phyloP scores from a whole-genome alignment of 2,113 vertebrate species.

The Passer domesticus region DNA sequence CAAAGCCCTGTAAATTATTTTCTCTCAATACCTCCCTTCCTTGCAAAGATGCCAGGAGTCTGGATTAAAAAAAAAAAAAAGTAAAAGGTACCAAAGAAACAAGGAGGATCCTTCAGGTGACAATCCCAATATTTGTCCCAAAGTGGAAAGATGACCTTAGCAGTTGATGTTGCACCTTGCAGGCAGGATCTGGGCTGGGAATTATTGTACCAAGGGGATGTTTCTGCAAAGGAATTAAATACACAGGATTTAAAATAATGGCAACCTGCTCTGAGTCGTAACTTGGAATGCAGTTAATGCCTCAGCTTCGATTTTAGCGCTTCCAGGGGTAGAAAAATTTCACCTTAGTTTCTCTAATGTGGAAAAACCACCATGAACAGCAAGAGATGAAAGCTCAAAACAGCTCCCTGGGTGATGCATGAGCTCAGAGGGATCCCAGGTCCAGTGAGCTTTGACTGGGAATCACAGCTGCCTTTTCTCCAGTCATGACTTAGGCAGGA shows the following conservation, averaged over 20 bases:
- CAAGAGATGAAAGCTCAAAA: neutral
- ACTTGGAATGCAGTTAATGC: neutral
- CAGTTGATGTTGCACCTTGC: neutral
- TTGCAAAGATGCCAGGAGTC: neutral
- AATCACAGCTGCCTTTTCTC: neutral
- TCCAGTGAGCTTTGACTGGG: neutral
- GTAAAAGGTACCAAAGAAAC: neutral
- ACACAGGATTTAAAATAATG: neutral
- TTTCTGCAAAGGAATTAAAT: neutral
- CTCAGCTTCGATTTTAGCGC: neutral
- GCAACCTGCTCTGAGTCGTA: neutral
- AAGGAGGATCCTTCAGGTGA: neutral
- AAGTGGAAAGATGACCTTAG: neutral
- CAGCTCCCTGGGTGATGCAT: neutral
- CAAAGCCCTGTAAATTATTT: neutral
- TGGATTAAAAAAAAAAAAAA: neutral
- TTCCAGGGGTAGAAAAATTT: neutral
- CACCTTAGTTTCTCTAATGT: neutral
- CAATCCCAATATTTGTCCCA: accelerated
- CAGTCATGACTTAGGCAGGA: neutral
- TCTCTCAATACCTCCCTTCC: neutral
- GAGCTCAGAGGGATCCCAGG: neutral
- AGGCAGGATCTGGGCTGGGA: neutral
- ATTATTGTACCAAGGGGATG: neutral
- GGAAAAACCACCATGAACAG: neutral